These are phyloP conservation scores for Chrysemys picta DNA, from an alignment of 2,113 vertebrate genomes.

Conservation along the genomic window DNA sequence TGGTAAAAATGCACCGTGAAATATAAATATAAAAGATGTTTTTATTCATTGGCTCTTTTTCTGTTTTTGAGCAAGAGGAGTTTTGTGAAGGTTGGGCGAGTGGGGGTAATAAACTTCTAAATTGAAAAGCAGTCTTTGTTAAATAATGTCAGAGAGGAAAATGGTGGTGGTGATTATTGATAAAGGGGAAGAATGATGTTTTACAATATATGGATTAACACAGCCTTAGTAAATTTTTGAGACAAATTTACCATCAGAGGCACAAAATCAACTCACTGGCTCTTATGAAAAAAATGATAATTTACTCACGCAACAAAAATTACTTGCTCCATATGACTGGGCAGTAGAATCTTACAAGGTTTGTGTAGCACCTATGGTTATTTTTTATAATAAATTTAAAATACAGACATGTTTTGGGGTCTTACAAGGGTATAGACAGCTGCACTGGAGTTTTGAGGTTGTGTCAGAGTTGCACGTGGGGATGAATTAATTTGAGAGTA, in stretches of 20 bases:
- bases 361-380: conserved; percentile 60
- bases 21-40: conserved; percentile 51
- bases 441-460: conserved; percentile 70
- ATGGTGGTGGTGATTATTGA: not conserved
- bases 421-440: conserved; percentile 62
- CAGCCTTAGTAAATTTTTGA: not conserved
- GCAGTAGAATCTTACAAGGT: conserved; percentile 53
- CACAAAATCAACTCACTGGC: not conserved
- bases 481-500: conserved; percentile 66
- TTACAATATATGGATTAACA: not conserved
- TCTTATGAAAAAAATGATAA: not conserved
- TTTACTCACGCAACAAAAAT: not conserved
- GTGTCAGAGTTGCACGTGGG: conserved; percentile 65
- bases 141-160: not conserved
- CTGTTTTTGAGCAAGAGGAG: conserved; percentile 43
- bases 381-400: conserved; percentile 66
- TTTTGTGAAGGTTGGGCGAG: conserved; percentile 31
- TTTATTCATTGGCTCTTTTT: conserved; percentile 61
- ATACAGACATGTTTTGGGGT: conserved; percentile 56
- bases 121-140: conserved; percentile 32
- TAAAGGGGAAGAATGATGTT: not conserved
- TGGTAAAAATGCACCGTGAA: conserved; percentile 63
- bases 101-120: not conserved
- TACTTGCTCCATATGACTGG: not conserved
- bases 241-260: not conserved